Percentiles rank a stretch among this genome's conserved stretches.
Conservation (phyloP, 2,888 invertebrate species). For the Orthosia incerta region DNA sequence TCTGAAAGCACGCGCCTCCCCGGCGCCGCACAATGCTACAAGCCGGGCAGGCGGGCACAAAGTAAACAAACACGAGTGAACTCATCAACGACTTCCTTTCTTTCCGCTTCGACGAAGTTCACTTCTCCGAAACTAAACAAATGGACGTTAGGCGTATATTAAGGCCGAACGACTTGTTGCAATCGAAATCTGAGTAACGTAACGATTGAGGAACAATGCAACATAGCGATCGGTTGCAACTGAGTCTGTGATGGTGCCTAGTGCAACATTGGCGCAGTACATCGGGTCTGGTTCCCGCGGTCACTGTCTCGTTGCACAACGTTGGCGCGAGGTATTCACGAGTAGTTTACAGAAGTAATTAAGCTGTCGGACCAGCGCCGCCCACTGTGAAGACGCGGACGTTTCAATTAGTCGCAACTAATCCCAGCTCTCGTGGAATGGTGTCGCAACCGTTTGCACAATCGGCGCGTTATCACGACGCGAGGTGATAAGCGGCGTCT, state of each 20-base stretch:
- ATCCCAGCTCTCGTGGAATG: slow-evolving; percentile 68
- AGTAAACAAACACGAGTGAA: slow-evolving; percentile 77
- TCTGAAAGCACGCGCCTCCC: slow-evolving; percentile 52
- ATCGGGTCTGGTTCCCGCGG: slow-evolving; percentile 75
- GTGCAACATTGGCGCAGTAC: slow-evolving; percentile 68
- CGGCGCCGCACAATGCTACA: slow-evolving; percentile 60
- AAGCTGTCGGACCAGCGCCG: slow-evolving; percentile 76
- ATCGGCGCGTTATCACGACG: slow-evolving; percentile 72
- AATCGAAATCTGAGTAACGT: slow-evolving; percentile 56
- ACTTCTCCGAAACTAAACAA: slow-evolving; percentile 78
- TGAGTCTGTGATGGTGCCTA: slow-evolving; percentile 59
- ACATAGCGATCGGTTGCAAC: slow-evolving; percentile 46
- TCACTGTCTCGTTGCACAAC: slow-evolving; percentile 78
- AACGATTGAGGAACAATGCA: slow-evolving; percentile 62
- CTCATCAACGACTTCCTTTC: slow-evolving; percentile 78
- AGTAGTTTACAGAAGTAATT: slow-evolving; percentile 81
- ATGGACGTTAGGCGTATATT: slow-evolving; percentile 55
- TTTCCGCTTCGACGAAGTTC: slow-evolving; percentile 79
- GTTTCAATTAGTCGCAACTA: slow-evolving; percentile 81
- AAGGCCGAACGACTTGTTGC: slow-evolving; percentile 49
- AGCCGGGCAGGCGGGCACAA: slow-evolving; percentile 47
- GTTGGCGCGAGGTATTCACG: slow-evolving; percentile 70
- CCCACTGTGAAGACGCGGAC: slow-evolving; percentile 78
- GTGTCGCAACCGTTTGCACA: slow-evolving; percentile 74
- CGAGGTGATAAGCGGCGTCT: slow-evolving; percentile 70